Percentiles rank a stretch among this genome's conserved stretches.
These are phyloP conservation scores for Sapayoa aenigma DNA, from an alignment of 2,113 vertebrate species.

Conservation along the genomic window DNA sequence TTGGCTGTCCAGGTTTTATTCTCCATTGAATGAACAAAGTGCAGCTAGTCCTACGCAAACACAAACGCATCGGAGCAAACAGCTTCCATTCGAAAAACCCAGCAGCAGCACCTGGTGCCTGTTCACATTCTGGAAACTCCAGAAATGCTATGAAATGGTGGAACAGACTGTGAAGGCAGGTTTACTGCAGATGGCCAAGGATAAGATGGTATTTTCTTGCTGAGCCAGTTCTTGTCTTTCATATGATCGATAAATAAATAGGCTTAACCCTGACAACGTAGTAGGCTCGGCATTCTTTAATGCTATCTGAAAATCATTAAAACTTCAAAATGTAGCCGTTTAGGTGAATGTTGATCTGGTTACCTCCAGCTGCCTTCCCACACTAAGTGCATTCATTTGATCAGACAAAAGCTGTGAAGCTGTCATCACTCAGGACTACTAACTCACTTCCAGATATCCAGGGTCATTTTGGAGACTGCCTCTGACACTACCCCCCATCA, in stretches of 20 bases:
- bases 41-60: accelerated
- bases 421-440: not conserved
- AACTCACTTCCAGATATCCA: not conserved
- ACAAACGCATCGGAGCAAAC: not conserved
- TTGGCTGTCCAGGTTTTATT: not conserved
- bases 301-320: not conserved
- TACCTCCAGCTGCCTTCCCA: not conserved
- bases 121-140: not conserved
- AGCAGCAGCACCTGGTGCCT: not conserved
- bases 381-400: not conserved
- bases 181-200: not conserved
- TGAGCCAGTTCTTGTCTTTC: not conserved
- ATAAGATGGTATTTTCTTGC: not conserved
- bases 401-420: not conserved
- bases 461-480: not conserved
- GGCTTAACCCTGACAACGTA: not conserved
- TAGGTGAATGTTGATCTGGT: not conserved
- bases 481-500: not conserved
- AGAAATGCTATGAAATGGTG: not conserved
- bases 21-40: not conserved
- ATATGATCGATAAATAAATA: not conserved
- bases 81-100: accelerated
- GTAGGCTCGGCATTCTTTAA: not conserved
- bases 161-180: not conserved
- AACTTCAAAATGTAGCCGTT: not conserved